Evolutionary conservation across 1,140 invertebrate species (phyloP).

Genomic region (Saccostrea glomerata): DNA sequence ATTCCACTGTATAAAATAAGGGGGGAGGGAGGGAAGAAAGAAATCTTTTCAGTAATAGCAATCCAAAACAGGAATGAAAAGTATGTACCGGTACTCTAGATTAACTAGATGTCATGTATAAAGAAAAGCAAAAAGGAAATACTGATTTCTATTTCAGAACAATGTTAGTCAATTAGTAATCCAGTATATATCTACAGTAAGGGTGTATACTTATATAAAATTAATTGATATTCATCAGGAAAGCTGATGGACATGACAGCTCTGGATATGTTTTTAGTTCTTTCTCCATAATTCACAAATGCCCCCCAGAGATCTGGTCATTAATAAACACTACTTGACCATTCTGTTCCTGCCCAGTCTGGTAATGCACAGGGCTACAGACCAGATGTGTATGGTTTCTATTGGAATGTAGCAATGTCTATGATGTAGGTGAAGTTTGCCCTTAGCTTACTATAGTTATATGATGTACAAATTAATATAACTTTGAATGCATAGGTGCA

Average conservation of each 20-base stretch:
- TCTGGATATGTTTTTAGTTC: neutral
- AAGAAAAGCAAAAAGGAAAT: too few species aligned
- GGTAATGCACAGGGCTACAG: neutral
- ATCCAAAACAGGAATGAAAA: neutral
- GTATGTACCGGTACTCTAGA: too few species aligned
- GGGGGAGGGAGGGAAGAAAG: neutral
- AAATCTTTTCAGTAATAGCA: neutral
- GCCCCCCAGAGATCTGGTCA: neutral
- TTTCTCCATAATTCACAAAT: slow-evolving; percentile 4
- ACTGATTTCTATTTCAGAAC: neutral
- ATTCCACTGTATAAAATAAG: neutral
- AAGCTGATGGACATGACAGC: neutral
- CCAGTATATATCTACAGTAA: too few species aligned
- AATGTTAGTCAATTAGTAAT: neutral
- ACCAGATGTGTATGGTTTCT: neutral
- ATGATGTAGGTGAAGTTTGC: neutral
- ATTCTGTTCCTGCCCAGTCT: slow-evolving; percentile 2
- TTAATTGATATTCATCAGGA: slow-evolving; percentile 4
- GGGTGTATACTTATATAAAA: neutral
- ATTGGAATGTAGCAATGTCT: neutral
- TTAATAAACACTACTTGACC: neutral
- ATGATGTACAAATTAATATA: too few species aligned
- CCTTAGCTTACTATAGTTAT: neutral
- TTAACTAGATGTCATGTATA: too few species aligned
- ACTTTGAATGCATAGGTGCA: too few species aligned